Conservation (phyloP, 2,888 invertebrate genomes). For the Malthinus flaveolus region DNA sequence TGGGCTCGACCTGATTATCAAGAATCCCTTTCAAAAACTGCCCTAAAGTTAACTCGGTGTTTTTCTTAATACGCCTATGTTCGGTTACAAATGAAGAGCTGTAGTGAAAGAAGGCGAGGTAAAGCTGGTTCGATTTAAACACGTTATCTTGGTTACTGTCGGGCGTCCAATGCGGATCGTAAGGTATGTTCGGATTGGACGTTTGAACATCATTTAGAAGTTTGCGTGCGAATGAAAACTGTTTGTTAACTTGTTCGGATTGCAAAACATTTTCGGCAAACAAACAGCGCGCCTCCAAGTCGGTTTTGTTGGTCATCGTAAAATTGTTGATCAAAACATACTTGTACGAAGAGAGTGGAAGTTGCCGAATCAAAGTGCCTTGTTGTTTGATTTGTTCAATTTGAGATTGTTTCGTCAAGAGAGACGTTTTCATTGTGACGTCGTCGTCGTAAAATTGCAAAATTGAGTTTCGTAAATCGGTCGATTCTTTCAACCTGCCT, state of each 20-base stretch:
- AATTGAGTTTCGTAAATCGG: background rate
- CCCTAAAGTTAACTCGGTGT: slow-evolving; percentile 55
- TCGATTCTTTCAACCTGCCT: slow-evolving; percentile 46
- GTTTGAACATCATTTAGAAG: background rate
- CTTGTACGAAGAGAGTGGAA: slow-evolving; percentile 12
- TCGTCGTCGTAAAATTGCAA: slow-evolving; percentile 41
- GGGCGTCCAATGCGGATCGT: slow-evolving; percentile 44
- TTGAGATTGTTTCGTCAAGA: slow-evolving; percentile 58
- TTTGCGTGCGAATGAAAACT: background rate
- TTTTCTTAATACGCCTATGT: slow-evolving; percentile 18
- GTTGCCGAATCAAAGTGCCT: slow-evolving; percentile 49
- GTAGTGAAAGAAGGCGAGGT: background rate
- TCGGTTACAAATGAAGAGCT: background rate
- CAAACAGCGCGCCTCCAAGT: background rate
- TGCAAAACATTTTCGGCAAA: background rate
- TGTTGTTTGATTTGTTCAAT: slow-evolving; percentile 62
- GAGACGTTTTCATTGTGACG: slow-evolving; percentile 51
- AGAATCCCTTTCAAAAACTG: slow-evolving; percentile 54
- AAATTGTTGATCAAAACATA: background rate
- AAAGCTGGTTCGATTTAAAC: background rate
- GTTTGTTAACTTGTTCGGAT: background rate
- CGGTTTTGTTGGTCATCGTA: background rate
- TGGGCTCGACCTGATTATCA: slow-evolving; percentile 54
- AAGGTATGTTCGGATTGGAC: background rate
- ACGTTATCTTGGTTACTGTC: slow-evolving; percentile 29